Conservation (phyloP, 2,113 vertebrate genomes). For the Promerops cafer region DNA sequence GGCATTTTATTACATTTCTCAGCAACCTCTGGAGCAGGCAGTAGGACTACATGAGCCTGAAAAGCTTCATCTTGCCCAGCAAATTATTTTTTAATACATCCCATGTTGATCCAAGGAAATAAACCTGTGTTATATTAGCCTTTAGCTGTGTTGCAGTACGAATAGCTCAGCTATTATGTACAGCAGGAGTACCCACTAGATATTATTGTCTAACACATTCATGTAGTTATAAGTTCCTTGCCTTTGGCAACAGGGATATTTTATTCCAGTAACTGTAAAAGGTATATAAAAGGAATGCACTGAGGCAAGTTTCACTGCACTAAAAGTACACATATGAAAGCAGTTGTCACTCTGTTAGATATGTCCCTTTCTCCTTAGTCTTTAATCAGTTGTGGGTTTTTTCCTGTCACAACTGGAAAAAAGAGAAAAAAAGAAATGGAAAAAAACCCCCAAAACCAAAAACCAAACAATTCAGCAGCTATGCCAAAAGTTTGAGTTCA, state of each 20-base stretch:
- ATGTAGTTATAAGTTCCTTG: not conserved
- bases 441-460: not conserved
- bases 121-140: not conserved
- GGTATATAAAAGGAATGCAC: not conserved
- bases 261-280: not conserved
- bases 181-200: not conserved
- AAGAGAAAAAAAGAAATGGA: not conserved
- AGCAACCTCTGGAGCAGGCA: not conserved
- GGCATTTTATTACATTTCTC: not conserved
- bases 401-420: not conserved
- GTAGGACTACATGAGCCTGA: not conserved
- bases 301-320: not conserved
- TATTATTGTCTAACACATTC: not conserved
- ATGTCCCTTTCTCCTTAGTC: not conserved
- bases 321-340: not conserved
- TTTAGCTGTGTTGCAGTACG: not conserved
- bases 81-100: conserved; percentile 21
- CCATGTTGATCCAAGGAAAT: not conserved
- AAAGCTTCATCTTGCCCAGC: not conserved
- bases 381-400: not conserved
- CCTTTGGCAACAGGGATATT: not conserved
- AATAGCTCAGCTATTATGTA: not conserved
- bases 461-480: not conserved
- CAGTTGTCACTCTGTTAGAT: not conserved
- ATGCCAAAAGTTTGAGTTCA: not conserved